Evolutionary conservation across 64 coral and sea anemone genomes (phyloP).

Genomic region (Hydrozoanthus tunicans): DNA sequence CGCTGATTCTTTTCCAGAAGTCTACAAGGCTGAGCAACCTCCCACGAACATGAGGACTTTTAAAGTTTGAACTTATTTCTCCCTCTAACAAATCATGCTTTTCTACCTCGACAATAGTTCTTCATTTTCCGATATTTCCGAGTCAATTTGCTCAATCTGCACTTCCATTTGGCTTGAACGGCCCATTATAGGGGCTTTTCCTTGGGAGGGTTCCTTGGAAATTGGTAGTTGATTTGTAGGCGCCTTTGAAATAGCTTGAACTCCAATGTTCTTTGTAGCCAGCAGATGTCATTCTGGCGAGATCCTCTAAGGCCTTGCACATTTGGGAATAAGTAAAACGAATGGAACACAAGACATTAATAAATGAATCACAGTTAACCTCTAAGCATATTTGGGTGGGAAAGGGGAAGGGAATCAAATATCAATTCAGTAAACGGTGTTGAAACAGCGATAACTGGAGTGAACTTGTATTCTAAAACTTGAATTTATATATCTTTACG

Average conservation of each 20-base stretch:
- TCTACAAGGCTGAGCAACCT: constrained; percentile 25
- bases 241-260: background rate
- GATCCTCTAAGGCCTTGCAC: background rate
- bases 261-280: constrained; percentile 64
- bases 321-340: background rate
- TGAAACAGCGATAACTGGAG: background rate
- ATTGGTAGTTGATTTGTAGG: background rate
- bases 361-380: too few relatives aligned
- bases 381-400: too few relatives aligned
- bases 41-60: constrained; percentile 25
- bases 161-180: constrained; percentile 19
- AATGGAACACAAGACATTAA: background rate
- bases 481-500: background rate
- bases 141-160: background rate
- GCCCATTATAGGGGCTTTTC: constrained; percentile 1
- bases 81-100: background rate
- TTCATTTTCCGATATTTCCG: constrained; percentile 17
- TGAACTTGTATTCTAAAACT: background rate
- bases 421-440: background rate
- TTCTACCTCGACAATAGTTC: constrained; percentile 38
- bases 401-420: background rate
- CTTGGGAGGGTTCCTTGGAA: constrained; percentile 12
- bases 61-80: background rate
- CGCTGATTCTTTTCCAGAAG: constrained; percentile 48
- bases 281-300: constrained; percentile 31